Evolutionary conservation across 1,140 invertebrate genomes (phyloP).

Genomic region (Idris sp.): DNA sequence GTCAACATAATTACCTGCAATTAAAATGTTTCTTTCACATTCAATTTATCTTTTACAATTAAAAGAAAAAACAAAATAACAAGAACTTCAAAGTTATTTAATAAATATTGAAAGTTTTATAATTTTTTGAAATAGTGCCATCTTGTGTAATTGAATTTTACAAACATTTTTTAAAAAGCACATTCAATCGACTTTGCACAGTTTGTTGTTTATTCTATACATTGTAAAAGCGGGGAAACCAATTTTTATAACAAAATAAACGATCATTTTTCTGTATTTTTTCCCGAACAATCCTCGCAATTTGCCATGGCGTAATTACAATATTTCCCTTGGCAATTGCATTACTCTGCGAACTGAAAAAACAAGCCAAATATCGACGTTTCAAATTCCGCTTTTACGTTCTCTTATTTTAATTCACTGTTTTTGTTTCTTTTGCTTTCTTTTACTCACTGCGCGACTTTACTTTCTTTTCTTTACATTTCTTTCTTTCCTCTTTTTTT

Average conservation of each 20-base stretch:
- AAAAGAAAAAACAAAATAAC: no score
- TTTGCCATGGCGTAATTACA: conserved; percentile 24
- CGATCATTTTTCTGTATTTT: no score
- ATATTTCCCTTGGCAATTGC: conserved; percentile 19
- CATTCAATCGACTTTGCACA: no score
- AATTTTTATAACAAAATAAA: no score
- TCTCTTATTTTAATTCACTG: conserved; percentile 74
- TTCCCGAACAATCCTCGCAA: background rate
- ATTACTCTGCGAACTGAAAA: conserved; percentile 17
- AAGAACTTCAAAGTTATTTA: no score
- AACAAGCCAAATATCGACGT: conserved; percentile 47
- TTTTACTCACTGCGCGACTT: conserved; percentile 46
- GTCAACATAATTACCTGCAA: conserved; percentile 21
- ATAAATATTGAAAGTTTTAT: no score
- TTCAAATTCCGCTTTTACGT: conserved; percentile 37
- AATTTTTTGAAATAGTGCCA: no score
- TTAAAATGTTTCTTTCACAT: conserved; percentile 27
- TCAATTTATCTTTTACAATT: no score
- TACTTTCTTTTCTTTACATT: conserved; percentile 25
- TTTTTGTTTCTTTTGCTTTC: conserved; percentile 68
- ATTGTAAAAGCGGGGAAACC: no score
- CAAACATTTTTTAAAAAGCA: no score
- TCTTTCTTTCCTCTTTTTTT: conserved; percentile 55
- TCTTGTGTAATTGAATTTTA: no score
- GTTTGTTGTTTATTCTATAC: no score